Evolutionary conservation across 2,888 invertebrate species (phyloP).

Genomic region (Sinopyrophorus schimmeli): DNA sequence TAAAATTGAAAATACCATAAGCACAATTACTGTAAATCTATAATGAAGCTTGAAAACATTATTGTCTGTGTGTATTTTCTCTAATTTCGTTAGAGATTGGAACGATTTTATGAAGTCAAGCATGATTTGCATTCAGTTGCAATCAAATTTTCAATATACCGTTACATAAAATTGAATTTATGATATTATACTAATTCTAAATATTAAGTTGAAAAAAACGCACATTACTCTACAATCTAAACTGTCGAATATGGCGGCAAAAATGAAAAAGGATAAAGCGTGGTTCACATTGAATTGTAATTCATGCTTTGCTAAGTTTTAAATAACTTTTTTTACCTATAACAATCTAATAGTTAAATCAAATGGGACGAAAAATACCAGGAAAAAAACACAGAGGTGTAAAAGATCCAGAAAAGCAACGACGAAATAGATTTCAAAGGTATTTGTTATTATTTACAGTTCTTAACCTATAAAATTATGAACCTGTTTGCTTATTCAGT

Average conservation of each 20-base stretch:
- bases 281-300: no score
- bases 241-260: no score
- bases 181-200: no score
- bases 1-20: conserved; percentile 73
- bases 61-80: conserved; percentile 73
- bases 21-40: conserved; percentile 70
- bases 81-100: conserved; percentile 67
- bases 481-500: conserved; percentile 52
- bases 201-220: no score
- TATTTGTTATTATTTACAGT: conserved; percentile 51
- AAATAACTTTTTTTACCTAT: background rate
- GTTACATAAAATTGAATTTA: no score
- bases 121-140: conserved; percentile 52
- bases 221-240: no score
- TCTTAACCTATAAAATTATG: conserved; percentile 6
- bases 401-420: conserved; percentile 76
- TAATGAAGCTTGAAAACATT: conserved; percentile 76
- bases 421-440: conserved; percentile 65
- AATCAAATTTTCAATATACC: no score
- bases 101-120: conserved; percentile 70
- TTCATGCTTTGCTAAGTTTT: no score
- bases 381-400: conserved; percentile 78
- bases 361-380: conserved; percentile 79
- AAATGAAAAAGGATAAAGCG: no score
- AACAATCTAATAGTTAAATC: background rate